A percentile compares a stretch with the other conserved stretches of the same genome.
These are phyloP conservation scores for Cairina moschata DNA, from an alignment of 2,113 vertebrate genomes.

Conservation along the genomic window DNA sequence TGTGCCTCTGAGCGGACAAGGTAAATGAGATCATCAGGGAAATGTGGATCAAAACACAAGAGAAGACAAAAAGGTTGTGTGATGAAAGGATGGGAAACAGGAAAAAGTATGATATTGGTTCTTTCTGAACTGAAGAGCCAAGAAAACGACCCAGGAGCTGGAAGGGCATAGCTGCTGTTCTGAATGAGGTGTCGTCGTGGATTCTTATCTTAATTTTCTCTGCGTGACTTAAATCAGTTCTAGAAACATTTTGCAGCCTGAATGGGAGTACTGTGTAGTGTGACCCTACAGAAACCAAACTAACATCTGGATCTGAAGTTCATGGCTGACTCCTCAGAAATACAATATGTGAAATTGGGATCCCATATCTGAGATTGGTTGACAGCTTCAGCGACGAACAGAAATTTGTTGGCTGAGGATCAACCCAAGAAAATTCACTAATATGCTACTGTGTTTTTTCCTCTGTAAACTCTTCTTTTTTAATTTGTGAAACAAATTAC, in stretches of 20 bases:
- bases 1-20: neutral
- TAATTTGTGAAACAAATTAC: constrained; percentile 28
- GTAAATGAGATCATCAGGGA: neutral
- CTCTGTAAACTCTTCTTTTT: neutral
- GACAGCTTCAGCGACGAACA: neutral
- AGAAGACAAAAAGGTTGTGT: neutral
- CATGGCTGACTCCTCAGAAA: neutral
- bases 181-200: neutral
- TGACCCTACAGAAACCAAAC: neutral
- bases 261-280: rapidly evolving
- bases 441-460: neutral
- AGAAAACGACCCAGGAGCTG: neutral
- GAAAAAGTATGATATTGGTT: neutral
- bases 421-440: neutral
- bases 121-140: neutral
- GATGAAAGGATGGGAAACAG: neutral
- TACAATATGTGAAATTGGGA: neutral
- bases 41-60: neutral
- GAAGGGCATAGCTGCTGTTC: neutral
- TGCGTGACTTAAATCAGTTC: neutral
- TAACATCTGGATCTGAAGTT: neutral
- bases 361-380: neutral
- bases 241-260: neutral
- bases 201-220: neutral
- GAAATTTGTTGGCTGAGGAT: neutral